Conservation (phyloP, 2,888 invertebrate species). For the Metellina segmentata region DNA sequence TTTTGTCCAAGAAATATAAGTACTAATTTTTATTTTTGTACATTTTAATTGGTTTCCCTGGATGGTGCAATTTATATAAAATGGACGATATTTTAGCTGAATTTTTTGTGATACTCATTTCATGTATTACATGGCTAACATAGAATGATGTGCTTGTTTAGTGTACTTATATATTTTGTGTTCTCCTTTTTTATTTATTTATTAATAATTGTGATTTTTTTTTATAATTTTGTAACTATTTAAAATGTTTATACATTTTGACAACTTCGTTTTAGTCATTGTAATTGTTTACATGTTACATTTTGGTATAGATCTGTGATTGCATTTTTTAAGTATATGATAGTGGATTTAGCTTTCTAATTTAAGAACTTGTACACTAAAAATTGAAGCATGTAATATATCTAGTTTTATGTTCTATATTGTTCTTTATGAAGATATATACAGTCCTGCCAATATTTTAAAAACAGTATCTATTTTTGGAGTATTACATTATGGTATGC, state of each 20-base stretch:
- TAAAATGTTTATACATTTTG: neutral
- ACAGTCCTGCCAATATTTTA: no score
- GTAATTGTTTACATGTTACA: neutral
- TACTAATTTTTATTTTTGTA: constrained; percentile 55
- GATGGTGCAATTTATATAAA: constrained; percentile 58
- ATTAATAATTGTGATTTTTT: constrained; percentile 40
- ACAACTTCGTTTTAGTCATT: constrained; percentile 6
- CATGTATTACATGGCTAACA: constrained; percentile 10
- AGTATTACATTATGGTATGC: no score
- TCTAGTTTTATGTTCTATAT: no score
- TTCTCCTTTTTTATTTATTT: constrained; percentile 34
- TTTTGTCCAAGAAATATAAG: constrained; percentile 28
- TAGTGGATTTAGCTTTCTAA: neutral
- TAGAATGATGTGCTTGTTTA: neutral
- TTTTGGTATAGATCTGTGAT: constrained; percentile 36
- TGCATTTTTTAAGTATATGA: constrained; percentile 23
- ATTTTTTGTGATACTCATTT: constrained; percentile 32
- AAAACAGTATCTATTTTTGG: no score
- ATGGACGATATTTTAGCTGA: constrained; percentile 9
- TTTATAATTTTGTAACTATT: no score
- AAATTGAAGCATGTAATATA: no score
- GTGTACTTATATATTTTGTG: constrained; percentile 7
- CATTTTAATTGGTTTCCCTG: constrained; percentile 32
- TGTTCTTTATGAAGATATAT: no score
- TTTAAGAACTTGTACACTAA: no score